Evolutionary conservation across 2,888 invertebrate genomes (phyloP), one percentile per base, ranked within the genome.

Genomic region (Macaria liturata): DNA sequence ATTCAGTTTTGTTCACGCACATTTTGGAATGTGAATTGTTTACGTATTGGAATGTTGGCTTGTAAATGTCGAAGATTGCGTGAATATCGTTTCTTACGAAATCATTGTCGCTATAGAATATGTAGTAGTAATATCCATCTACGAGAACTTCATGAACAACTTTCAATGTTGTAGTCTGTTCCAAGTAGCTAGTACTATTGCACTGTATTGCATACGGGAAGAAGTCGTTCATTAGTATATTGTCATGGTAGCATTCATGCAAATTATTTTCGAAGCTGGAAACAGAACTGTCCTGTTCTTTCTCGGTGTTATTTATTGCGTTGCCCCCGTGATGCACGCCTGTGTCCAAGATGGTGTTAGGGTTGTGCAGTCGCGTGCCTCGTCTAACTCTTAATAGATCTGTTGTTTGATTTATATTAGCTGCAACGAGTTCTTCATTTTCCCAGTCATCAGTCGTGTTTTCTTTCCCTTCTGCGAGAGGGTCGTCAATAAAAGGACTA

Each of bases 21-120:
- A 93, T 93, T 72, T 94, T 94, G 4, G 94, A 93, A 67, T 93
- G 90, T 1, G 94, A 92, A 69, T 94, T 93, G 78, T 95, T 95
- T 43, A 95, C 93, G 80, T 95, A 96, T 75, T 95, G 95, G 86
- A 96, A 96, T 66, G 96, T 96, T 9, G 97, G 96, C 74, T 97
- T 97, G 74, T 95, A 95, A 75, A 97, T 96, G 86, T 97, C 96
- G 79, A 97, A 97, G 63, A 96, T 93, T 4, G 95, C 96, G 84
- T 97, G 95, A 70, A 97, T 95, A 75, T 96, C 95, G 83, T 97
- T 97, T 49, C 92, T 93, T 7, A 95, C 94, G 69, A 95, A 89
- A 80, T 96, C 97, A 85, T 97, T 97, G 79, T 97, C 96, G 71
- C 96, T 97, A 76, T 97, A 97, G 84, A 97, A 97, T 69, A 97